These are phyloP conservation scores for Terrapene triunguis DNA, from an alignment of 2,113 vertebrate genomes.

Conservation along the genomic window DNA sequence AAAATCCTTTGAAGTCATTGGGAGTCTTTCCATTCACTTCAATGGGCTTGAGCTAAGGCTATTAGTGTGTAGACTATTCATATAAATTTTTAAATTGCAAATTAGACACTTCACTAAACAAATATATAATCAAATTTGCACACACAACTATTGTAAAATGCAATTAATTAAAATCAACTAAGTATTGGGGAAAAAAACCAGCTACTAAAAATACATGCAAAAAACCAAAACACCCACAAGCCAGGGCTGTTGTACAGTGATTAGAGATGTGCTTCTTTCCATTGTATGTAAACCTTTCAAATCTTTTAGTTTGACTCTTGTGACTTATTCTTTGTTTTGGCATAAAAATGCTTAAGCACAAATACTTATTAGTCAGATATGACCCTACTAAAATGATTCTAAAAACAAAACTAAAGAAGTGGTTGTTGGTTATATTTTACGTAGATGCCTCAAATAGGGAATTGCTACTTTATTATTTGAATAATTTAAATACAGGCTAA, in stretches of 20 bases:
- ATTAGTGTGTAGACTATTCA: neutral
- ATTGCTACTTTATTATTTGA: conserved; percentile 1
- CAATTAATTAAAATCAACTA: neutral
- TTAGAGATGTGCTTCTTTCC: neutral
- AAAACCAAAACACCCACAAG: neutral
- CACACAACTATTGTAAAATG: neutral
- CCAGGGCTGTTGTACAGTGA: neutral
- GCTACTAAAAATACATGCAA: neutral
- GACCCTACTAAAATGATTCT: neutral
- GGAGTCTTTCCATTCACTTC: neutral
- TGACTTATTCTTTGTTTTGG: neutral
- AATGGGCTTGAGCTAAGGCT: neutral
- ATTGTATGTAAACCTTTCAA: neutral
- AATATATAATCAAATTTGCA: neutral
- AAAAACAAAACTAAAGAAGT: neutral
- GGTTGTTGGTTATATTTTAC: conserved; percentile 5
- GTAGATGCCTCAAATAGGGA: neutral
- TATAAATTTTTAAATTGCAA: neutral
- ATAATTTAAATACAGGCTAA: conserved; percentile 39
- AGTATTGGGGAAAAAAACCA: neutral
- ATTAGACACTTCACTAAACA: neutral
- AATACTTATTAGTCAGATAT: neutral
- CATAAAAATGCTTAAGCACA: neutral
- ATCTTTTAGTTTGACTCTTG: neutral
- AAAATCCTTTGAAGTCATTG: neutral